phyloP scores from a whole-genome alignment of 2,888 invertebrate genomes.

The Cerastis leucographa region DNA sequence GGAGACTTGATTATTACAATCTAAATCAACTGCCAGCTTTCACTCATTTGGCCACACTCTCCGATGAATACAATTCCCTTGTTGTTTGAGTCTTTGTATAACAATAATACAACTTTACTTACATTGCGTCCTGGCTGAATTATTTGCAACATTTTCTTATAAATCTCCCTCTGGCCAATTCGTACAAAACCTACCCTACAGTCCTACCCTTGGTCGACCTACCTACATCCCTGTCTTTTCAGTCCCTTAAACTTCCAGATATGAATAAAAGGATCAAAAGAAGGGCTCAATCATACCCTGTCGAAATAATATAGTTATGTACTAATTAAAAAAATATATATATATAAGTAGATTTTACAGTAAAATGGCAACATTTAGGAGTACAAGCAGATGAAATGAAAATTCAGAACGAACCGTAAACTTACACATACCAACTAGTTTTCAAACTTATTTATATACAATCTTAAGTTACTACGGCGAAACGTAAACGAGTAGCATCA shows the following conservation, averaged over 20 bases:
- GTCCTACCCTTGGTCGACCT: slow-evolving; percentile 80
- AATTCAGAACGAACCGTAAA: slow-evolving; percentile 62
- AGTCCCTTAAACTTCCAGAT: slow-evolving; percentile 83
- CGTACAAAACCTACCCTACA: slow-evolving; percentile 87
- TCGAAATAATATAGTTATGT: slow-evolving; percentile 79
- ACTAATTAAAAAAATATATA: slow-evolving; percentile 71
- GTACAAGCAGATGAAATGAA: slow-evolving; percentile 76
- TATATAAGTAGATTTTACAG: slow-evolving; percentile 65
- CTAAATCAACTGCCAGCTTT: slow-evolving; percentile 53
- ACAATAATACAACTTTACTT: slow-evolving; percentile 40
- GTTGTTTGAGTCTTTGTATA: slow-evolving; percentile 48
- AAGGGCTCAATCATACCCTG: slow-evolving; percentile 82
- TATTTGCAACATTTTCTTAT: slow-evolving; percentile 73
- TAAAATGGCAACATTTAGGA: slow-evolving; percentile 83
- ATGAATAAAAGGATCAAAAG: slow-evolving; percentile 80
- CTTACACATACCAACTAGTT: slow-evolving; percentile 67
- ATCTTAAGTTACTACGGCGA: slow-evolving; percentile 80
- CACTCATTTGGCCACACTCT: slow-evolving; percentile 64
- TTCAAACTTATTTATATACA: slow-evolving; percentile 80
- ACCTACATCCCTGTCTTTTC: slow-evolving; percentile 88
- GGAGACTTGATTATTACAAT: slow-evolving; percentile 56
- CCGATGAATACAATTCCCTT: slow-evolving; percentile 38
- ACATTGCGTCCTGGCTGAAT: slow-evolving; percentile 69
- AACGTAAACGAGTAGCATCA: slow-evolving; percentile 82
- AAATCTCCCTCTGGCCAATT: slow-evolving; percentile 82